phyloP scores from a whole-genome alignment of 2,797 vertebrate species.

The Melanogrammus aeglefinus region DNA sequence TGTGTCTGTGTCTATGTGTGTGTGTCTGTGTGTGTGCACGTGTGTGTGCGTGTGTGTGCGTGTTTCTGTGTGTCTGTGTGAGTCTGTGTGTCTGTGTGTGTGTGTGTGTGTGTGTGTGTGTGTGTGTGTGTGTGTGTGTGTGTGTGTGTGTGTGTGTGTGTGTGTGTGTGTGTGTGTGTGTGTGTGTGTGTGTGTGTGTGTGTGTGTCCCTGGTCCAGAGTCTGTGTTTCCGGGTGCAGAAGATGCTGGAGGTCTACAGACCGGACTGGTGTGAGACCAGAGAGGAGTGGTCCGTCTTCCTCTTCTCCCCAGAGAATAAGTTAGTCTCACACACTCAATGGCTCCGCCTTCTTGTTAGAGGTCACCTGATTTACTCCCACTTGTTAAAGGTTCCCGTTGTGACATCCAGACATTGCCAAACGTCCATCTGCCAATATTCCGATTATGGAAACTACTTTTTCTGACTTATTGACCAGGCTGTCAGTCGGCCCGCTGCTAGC shows the following conservation, averaged over 20 bases:
- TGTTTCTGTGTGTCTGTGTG: no score
- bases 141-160: neutral
- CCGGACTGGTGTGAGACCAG: conserved; percentile 85
- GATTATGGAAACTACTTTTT: no score
- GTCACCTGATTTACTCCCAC: no score
- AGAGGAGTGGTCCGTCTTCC: conserved; percentile 85
- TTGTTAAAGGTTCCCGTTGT: no score
- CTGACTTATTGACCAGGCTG: no score
- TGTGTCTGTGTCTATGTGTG: no score
- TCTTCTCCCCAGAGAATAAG: conserved; percentile 89
- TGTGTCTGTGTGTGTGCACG: no score
- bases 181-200: conserved; percentile 10
- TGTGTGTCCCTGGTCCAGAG: conserved; percentile 64
- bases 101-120: conserved; percentile 8
- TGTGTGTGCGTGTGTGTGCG: no score
- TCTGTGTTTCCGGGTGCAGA: conserved; percentile 83
- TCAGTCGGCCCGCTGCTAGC: no score
- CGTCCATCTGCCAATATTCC: no score
- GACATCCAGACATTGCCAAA: no score
- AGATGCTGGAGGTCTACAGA: conserved; percentile 87
- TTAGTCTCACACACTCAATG: conserved; percentile 46
- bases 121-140: neutral
- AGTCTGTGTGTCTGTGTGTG: conserved; percentile 11
- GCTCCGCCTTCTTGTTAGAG: no score
- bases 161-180: conserved; percentile 12